Evolutionary conservation across 2,113 vertebrate species (phyloP), one percentile per base, ranked within the genome.

Genomic region (Phylloscopus whistleri): DNA sequence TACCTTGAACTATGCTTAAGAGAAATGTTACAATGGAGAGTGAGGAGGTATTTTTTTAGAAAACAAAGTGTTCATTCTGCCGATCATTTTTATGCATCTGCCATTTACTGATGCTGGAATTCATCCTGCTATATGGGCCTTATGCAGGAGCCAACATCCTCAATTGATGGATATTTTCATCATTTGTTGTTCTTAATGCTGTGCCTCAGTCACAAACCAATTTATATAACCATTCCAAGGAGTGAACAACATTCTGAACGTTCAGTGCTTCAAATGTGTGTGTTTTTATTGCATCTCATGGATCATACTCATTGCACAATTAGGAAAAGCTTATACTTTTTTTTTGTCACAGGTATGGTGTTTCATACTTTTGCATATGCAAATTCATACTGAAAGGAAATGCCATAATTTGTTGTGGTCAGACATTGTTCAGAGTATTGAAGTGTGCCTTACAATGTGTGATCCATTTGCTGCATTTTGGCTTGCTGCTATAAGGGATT

Each of bases 401-500:
- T 74, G 17, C 87, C 31, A 62, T 75, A 67, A 76, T 46, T 94
- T 90, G 52, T 64, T 79, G 51, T 33, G 84, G 87, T 83, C 58
- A 70, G 77, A 78, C 90, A 73, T 39, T 89, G 16, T 81, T 60
- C 58, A 86, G 46, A 23, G 51, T 78, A 70, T 18, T 91, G 75
- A 96, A 94, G 31, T 70, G 33, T 55, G 44, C 64, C 37, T 86
- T 69, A 43, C n/a, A 35, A n/a, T 58, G 43, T 70, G 62, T 14
- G 22, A 75, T 59, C 52, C 33, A 43, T 63, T 93, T 68, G 59
- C 11, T 86, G 56, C 6, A 51, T 19, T 74, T 85, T 58, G 46
- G 72, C 93, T 95, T 86, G 90, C 88, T 95, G 75, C 62, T 92
- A 37, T 21, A 43, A 87, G 78, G 58, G 77, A 89, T 96, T 94